phyloP scores from a whole-genome alignment of 2,113 vertebrate genomes.

The Platichthys flesus region DNA sequence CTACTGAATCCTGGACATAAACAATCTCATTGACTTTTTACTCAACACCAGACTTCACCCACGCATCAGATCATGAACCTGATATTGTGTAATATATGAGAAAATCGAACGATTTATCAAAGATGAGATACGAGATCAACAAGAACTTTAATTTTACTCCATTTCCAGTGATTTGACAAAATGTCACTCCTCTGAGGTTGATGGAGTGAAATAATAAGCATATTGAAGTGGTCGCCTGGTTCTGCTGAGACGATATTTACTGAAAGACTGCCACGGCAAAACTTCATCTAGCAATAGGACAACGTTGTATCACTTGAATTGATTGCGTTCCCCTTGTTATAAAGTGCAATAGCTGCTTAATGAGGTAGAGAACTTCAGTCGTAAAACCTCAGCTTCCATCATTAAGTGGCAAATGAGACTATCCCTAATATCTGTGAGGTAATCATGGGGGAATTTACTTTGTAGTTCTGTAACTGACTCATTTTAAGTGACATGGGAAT shows the following conservation, averaged over 20 bases:
- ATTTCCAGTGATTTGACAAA: neutral
- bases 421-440: constrained; percentile 11
- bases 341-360: constrained; percentile 32
- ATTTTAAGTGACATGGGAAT: neutral
- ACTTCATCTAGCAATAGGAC: constrained; percentile 10
- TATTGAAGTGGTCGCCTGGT: neutral
- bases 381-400: constrained; percentile 21
- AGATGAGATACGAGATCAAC: too few species aligned
- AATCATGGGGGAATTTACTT: neutral
- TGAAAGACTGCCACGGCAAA: constrained; percentile 13
- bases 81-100: neutral
- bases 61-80: neutral
- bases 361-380: constrained; percentile 22
- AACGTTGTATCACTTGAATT: constrained; percentile 17
- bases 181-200: neutral
- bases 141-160: too few species aligned
- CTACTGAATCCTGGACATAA: neutral
- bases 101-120: too few species aligned
- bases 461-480: neutral
- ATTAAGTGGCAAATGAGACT: constrained; percentile 42
- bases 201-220: neutral
- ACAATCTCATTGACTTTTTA: neutral
- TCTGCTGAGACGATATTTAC: too few species aligned
- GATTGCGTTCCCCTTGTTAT: constrained; percentile 15
- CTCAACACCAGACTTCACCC: neutral